Percentiles rank a stretch among this genome's conserved stretches.
phyloP scores from a whole-genome alignment of 1,140 invertebrate species.

The Bradysia coprophila region DNA sequence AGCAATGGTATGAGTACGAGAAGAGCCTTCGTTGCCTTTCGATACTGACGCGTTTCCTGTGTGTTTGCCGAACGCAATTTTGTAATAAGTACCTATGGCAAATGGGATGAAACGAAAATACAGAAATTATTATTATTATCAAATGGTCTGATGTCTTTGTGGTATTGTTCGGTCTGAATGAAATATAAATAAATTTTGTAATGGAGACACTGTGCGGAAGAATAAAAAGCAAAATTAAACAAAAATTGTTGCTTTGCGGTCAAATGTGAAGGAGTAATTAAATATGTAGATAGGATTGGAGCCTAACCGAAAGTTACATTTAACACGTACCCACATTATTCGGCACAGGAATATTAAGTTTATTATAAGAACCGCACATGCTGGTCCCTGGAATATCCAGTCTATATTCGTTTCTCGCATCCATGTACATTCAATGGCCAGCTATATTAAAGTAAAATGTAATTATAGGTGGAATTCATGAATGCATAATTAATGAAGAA shows the following conservation, averaged over 20 bases:
- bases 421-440: slow-evolving; percentile 40
- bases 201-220: too few relatives aligned
- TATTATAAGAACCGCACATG: slow-evolving; percentile 47
- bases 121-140: not conserved
- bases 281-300: too few relatives aligned
- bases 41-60: slow-evolving; percentile 69
- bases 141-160: not conserved
- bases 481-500: not conserved
- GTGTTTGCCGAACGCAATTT: slow-evolving; percentile 75
- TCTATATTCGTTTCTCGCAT: slow-evolving; percentile 51
- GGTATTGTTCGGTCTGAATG: not conserved
- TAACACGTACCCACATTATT: slow-evolving; percentile 81
- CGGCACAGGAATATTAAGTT: slow-evolving; percentile 75
- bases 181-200: not conserved
- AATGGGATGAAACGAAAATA: too few relatives aligned
- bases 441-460: slow-evolving; percentile 6
- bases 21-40: slow-evolving; percentile 75
- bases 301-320: too few relatives aligned
- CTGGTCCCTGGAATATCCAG: slow-evolving; percentile 63
- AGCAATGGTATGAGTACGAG: slow-evolving; percentile 72
- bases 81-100: slow-evolving; percentile 63
- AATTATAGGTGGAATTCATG: too few relatives aligned
- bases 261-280: too few relatives aligned
- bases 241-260: too few relatives aligned
- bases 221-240: too few relatives aligned